Evolutionary conservation across 2,888 invertebrate species (phyloP).

Genomic region (Nowickia ferox): DNA sequence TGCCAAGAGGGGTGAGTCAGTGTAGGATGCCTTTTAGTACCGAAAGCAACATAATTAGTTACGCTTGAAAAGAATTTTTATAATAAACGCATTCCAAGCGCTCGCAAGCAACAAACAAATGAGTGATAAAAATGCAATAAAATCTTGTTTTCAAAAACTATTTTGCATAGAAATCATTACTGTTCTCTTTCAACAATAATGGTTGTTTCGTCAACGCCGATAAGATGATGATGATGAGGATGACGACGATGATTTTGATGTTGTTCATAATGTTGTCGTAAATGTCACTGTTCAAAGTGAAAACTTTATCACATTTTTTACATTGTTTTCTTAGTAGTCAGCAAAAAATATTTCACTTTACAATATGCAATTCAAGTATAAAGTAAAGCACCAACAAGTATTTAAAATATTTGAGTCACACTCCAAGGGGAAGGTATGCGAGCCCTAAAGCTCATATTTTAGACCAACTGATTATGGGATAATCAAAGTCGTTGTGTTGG

Average conservation of each 20-base stretch:
- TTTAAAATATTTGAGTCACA: slow-evolving; percentile 57
- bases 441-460: neutral
- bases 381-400: slow-evolving; percentile 51
- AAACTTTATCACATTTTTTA: slow-evolving; percentile 71
- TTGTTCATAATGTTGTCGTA: slow-evolving; percentile 59
- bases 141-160: slow-evolving; percentile 72
- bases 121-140: slow-evolving; percentile 80
- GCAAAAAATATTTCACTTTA: slow-evolving; percentile 60
- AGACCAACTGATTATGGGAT: neutral
- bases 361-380: neutral
- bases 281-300: slow-evolving; percentile 70
- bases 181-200: slow-evolving; percentile 25
- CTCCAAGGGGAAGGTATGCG: slow-evolving; percentile 35
- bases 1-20: slow-evolving; percentile 55
- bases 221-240: neutral
- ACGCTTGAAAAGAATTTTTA: slow-evolving; percentile 76
- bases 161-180: slow-evolving; percentile 71
- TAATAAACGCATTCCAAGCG: slow-evolving; percentile 65
- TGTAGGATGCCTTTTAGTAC: slow-evolving; percentile 26
- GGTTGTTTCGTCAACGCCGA: slow-evolving; percentile 11
- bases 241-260: slow-evolving; percentile 24
- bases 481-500: no score
- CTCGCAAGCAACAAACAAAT: slow-evolving; percentile 62
- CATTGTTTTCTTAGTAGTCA: slow-evolving; percentile 52
- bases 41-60: slow-evolving; percentile 77